Conservation (phyloP, 2,888 invertebrate genomes). For the Bellardia pandia region DNA sequence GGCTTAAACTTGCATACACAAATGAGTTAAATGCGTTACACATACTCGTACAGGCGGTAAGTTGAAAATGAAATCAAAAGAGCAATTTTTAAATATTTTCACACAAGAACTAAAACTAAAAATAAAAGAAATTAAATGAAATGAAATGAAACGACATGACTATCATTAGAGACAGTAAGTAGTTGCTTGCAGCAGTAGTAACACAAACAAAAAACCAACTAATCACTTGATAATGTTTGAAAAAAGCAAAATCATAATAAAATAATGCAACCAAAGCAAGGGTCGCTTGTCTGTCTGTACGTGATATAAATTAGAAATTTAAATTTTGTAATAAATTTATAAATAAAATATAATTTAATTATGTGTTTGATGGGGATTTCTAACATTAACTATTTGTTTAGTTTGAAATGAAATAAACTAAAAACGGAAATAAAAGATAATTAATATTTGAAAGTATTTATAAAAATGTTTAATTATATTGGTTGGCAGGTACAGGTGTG, state of each 20-base stretch:
- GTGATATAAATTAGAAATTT: slow-evolving; percentile 35
- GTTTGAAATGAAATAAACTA: not conserved
- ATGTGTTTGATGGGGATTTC: not conserved
- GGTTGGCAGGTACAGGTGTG: no score
- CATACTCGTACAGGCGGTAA: not conserved
- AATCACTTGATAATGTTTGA: slow-evolving; percentile 16
- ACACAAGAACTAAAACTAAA: not conserved
- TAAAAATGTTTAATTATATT: no score
- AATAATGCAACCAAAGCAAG: slow-evolving; percentile 28
- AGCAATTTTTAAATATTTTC: slow-evolving; percentile 35
- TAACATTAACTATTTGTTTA: not conserved
- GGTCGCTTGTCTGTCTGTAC: slow-evolving; percentile 9
- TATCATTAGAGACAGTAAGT: not conserved
- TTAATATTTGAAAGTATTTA: not conserved
- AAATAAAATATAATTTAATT: slow-evolving; percentile 23
- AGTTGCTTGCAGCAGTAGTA: not conserved
- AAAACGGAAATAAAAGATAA: slow-evolving; percentile 46
- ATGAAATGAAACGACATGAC: not conserved
- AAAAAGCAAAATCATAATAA: slow-evolving; percentile 24
- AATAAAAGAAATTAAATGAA: no score
- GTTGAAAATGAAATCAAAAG: slow-evolving; percentile 35
- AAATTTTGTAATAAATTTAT: slow-evolving; percentile 1
- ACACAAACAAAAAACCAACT: not conserved
- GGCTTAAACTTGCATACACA: not conserved
- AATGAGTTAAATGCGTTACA: not conserved